These are phyloP conservation scores for Cercopithecus mitis DNA, from an alignment of 2,797 vertebrate species.

Conservation along the genomic window DNA sequence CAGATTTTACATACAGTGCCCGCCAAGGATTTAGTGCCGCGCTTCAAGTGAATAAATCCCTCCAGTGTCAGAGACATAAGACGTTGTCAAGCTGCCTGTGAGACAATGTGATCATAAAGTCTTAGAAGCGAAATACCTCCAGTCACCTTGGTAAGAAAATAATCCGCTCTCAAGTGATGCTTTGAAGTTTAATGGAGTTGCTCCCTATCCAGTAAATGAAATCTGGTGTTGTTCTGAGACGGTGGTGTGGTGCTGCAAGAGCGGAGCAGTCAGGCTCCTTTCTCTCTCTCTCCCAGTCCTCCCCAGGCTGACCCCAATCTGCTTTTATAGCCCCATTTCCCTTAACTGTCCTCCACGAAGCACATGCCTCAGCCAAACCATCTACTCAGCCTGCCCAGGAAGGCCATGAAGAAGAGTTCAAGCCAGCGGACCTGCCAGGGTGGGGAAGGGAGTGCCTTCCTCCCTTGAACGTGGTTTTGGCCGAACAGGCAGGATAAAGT, in stretches of 20 bases:
- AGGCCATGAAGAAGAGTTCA: background rate
- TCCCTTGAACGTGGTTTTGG: background rate
- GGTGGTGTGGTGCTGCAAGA: background rate
- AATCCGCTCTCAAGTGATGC: constrained; percentile 80
- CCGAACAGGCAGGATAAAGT: background rate
- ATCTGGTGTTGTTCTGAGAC: background rate
- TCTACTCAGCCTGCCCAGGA: background rate
- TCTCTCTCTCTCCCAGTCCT: background rate
- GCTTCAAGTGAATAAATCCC: constrained; percentile 78
- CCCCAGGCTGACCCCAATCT: constrained; percentile 54
- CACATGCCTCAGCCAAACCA: background rate
- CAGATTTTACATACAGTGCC: constrained; percentile 72
- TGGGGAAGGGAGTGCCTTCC: background rate
- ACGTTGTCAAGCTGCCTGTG: constrained; percentile 78
- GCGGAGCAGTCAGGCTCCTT: background rate
- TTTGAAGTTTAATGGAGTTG: constrained; percentile 80
- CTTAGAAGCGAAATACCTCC: constrained; percentile 78
- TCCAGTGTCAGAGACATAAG: constrained; percentile 77
- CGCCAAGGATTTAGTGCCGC: constrained; percentile 59
- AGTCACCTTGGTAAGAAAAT: constrained; percentile 81
- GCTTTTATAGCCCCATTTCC: constrained; percentile 40
- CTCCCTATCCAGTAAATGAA: constrained; percentile 67
- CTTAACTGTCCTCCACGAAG: background rate
- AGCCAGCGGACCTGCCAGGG: background rate
- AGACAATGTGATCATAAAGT: constrained; percentile 81